phyloP scores from a whole-genome alignment of 2,888 invertebrate genomes.

The Conchocele bisecta region DNA sequence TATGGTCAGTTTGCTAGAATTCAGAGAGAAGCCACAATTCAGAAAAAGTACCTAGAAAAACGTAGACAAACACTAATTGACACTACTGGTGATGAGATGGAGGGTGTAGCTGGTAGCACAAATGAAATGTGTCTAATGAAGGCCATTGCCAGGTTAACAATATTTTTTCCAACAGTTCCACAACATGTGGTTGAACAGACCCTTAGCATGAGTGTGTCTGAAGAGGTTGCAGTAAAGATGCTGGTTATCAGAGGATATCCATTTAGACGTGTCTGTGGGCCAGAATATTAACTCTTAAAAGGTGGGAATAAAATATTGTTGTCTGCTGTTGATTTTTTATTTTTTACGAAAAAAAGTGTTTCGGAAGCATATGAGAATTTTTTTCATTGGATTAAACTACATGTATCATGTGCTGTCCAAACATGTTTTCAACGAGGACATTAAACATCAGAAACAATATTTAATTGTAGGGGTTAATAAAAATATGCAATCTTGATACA shows the following conservation, averaged over 20 bases:
- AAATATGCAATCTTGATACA: no score
- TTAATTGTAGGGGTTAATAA: no score
- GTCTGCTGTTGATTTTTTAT: no score
- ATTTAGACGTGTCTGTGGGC: constrained; percentile 43
- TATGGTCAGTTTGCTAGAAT: constrained; percentile 61
- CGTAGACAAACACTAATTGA: constrained; percentile 37
- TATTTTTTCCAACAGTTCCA: constrained; percentile 67
- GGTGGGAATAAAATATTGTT: no score
- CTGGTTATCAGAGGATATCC: constrained; percentile 65
- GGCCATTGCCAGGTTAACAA: constrained; percentile 64
- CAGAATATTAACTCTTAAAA: no score
- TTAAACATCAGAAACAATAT: no score
- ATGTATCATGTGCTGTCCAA: no score
- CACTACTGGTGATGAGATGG: constrained; percentile 35
- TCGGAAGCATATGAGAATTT: no score
- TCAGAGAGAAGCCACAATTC: constrained; percentile 56
- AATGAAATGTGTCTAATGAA: constrained; percentile 37
- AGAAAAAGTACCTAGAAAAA: constrained; percentile 43
- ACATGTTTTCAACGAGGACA: no score
- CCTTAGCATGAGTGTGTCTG: constrained; percentile 50
- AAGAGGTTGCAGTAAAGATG: constrained; percentile 64
- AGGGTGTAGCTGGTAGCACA: constrained; percentile 12
- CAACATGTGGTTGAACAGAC: constrained; percentile 43
- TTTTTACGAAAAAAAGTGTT: no score
- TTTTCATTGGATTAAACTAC: no score